These are phyloP conservation scores for Tenthredo mesomela DNA, from an alignment of 2,888 invertebrate genomes.

Conservation along the genomic window DNA sequence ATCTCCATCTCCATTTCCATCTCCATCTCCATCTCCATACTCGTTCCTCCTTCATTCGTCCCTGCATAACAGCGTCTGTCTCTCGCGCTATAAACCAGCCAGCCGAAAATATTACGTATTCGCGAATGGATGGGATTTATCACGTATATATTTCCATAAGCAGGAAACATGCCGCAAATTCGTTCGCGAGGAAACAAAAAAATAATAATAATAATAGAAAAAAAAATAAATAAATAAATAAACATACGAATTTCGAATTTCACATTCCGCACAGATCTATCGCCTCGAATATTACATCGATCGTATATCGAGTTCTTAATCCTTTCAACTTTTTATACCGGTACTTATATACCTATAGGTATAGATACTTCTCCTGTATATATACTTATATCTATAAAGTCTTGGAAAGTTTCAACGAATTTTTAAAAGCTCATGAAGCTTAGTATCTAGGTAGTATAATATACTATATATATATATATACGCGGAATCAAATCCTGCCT, in stretches of 20 bases:
- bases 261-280: not conserved
- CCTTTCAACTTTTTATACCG: not conserved
- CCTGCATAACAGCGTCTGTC: conserved; percentile 20
- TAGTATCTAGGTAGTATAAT: too few relatives aligned
- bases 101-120: conserved; percentile 73
- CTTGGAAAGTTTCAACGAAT: too few relatives aligned
- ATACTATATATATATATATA: conserved; percentile 42
- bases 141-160: conserved; percentile 70
- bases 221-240: not conserved
- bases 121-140: conserved; percentile 73
- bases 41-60: not conserved
- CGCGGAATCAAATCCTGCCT: conserved; percentile 56
- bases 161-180: conserved; percentile 67
- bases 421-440: not conserved
- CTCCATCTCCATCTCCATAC: not conserved
- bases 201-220: not conserved
- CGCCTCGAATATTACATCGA: not conserved
- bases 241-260: not conserved
- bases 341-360: too few relatives aligned
- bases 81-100: conserved; percentile 63
- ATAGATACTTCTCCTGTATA: too few relatives aligned
- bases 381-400: too few relatives aligned
- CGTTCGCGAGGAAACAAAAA: conserved; percentile 55
- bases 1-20: not conserved
- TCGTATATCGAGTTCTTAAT: not conserved